Evolutionary conservation across 2,113 vertebrate genomes (phyloP).

Genomic region (Sinosuthora webbiana): DNA sequence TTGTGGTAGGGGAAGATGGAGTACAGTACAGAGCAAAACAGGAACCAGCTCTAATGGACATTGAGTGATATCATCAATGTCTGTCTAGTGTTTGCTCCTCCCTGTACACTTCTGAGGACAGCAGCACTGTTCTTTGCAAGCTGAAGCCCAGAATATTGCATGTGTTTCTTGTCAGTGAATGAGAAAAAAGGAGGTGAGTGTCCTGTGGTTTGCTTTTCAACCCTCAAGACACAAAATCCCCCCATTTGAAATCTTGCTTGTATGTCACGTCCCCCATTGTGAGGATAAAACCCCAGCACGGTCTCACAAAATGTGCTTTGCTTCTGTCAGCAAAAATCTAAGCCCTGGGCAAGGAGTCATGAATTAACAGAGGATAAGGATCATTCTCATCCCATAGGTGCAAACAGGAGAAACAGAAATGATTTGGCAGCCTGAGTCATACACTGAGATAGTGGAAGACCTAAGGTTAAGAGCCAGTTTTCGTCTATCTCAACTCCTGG

Average conservation of each 20-base stretch:
- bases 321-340: conserved; percentile 32
- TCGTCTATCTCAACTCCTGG: not conserved
- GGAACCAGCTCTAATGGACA: not conserved
- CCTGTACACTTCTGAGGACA: not conserved
- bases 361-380: conserved; percentile 7
- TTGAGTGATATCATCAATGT: not conserved
- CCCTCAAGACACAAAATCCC: not conserved
- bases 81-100: not conserved
- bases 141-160: not conserved
- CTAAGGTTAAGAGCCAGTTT: not conserved
- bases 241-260: conserved; percentile 3
- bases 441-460: not conserved
- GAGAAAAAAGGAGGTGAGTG: not conserved
- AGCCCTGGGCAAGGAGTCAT: not conserved
- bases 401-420: conserved; percentile 33
- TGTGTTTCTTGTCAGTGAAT: not conserved
- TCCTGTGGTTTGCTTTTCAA: conserved; percentile 13
- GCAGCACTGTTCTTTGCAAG: not conserved
- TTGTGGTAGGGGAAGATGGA: not conserved
- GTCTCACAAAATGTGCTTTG: not conserved
- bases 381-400: not conserved
- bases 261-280: not conserved
- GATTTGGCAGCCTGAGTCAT: not conserved
- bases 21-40: not conserved
- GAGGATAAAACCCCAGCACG: not conserved